These are phyloP conservation scores for Penaeus vannamei DNA, from an alignment of 1,140 invertebrate species.

Conservation along the genomic window DNA sequence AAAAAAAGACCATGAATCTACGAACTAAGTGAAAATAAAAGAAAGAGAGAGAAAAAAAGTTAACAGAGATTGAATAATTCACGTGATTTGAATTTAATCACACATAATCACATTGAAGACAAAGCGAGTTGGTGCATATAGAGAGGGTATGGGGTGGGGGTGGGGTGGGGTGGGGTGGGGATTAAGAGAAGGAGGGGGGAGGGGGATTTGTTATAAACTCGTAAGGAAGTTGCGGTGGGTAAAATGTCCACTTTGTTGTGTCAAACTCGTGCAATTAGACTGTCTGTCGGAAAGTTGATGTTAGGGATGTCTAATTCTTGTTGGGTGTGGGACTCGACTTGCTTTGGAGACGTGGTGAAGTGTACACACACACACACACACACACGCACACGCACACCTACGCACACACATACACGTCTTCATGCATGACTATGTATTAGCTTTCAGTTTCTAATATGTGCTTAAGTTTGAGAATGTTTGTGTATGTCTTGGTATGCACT, in stretches of 20 bases:
- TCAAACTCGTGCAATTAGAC: no score
- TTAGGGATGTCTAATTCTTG: no score
- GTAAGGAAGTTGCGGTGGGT: no score
- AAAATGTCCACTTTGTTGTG: no score
- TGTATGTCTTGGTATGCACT: not conserved
- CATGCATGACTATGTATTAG: not conserved
- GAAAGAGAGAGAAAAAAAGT: no score
- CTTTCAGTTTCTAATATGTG: not conserved
- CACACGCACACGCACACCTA: not conserved
- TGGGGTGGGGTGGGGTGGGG: not conserved
- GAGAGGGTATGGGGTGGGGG: not conserved
- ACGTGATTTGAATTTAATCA: constrained; percentile 50
- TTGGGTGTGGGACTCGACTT: no score
- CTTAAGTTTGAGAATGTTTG: not conserved
- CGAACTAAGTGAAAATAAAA: no score
- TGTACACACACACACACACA: not conserved
- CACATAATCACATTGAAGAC: constrained; percentile 4
- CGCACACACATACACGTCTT: not conserved
- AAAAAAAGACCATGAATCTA: constrained; percentile 9
- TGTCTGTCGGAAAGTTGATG: no score
- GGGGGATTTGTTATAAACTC: not conserved
- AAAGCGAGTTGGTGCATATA: not conserved
- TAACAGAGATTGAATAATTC: constrained; percentile 51
- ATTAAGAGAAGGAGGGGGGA: not conserved
- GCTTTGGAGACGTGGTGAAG: no score